phyloP scores from a whole-genome alignment of 2,797 vertebrate genomes.

The Peromyscus nudipes region DNA sequence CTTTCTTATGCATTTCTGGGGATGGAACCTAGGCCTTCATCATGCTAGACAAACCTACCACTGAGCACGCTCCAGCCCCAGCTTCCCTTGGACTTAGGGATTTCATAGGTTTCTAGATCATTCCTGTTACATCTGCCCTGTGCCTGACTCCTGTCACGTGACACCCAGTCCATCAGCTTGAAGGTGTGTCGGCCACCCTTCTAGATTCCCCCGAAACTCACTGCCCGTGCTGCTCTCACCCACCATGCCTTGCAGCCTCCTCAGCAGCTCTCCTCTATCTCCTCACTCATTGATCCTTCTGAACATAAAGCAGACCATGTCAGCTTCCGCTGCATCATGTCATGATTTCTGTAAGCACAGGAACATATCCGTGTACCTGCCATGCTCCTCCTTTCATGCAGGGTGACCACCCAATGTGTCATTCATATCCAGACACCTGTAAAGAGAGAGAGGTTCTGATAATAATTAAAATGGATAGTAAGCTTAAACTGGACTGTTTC shows the following conservation, averaged over 20 bases:
- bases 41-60: not conserved
- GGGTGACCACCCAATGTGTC: not conserved
- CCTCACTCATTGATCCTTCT: not conserved
- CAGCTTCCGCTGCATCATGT: not conserved
- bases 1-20: not conserved
- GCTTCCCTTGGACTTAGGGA: constrained; percentile 1
- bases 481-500: not conserved
- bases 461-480: not conserved
- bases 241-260: not conserved
- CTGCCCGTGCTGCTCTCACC: not conserved
- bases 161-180: not conserved
- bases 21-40: not conserved
- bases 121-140: not conserved
- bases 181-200: not conserved
- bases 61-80: not conserved
- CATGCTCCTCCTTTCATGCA: not conserved
- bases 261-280: not conserved
- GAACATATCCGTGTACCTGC: not conserved
- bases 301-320: not conserved
- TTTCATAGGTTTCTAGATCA: constrained; percentile 39
- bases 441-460: not conserved
- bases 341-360: not conserved
- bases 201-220: not conserved
- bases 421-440: not conserved
- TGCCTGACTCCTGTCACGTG: not conserved